Conservation (phyloP, 2,888 invertebrate genomes). For the Lithophane semibrunnea region DNA sequence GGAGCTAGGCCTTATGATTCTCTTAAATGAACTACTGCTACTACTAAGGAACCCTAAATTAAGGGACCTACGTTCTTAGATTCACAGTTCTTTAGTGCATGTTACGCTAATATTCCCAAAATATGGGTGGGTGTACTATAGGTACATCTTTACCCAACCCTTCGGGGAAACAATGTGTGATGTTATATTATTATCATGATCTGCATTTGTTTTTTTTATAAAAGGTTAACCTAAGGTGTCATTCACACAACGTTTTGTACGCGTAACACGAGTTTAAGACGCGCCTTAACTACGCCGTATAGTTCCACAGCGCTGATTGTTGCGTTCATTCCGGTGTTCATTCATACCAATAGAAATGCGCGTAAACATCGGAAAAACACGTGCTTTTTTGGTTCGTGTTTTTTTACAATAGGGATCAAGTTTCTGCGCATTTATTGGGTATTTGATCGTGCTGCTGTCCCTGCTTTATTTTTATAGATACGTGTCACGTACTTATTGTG, state of each 20-base stretch:
- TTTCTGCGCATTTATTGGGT: background rate
- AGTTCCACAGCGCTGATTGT: slow-evolving; percentile 10
- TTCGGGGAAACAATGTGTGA: too few relatives aligned
- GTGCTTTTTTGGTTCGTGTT: background rate
- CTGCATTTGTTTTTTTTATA: background rate
- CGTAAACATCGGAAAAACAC: background rate
- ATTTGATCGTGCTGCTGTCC: background rate
- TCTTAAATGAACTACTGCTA: background rate
- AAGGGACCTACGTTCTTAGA: background rate
- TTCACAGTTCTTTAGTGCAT: background rate
- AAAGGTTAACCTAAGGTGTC: background rate
- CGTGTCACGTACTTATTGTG: background rate
- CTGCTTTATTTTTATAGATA: background rate
- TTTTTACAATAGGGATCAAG: too few relatives aligned
- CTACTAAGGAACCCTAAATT: background rate
- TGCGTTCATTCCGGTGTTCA: background rate
- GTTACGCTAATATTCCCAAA: background rate
- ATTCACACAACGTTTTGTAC: too few relatives aligned
- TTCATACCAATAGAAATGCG: background rate
- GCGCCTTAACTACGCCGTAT: background rate
- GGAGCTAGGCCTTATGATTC: background rate
- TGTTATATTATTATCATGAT: background rate
- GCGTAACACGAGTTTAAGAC: background rate
- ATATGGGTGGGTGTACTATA: too few relatives aligned
- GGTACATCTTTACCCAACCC: too few relatives aligned